Base-by-base conservation (phyloP, 1,140 invertebrate genomes). In the Trichonephila clavata region DNA sequence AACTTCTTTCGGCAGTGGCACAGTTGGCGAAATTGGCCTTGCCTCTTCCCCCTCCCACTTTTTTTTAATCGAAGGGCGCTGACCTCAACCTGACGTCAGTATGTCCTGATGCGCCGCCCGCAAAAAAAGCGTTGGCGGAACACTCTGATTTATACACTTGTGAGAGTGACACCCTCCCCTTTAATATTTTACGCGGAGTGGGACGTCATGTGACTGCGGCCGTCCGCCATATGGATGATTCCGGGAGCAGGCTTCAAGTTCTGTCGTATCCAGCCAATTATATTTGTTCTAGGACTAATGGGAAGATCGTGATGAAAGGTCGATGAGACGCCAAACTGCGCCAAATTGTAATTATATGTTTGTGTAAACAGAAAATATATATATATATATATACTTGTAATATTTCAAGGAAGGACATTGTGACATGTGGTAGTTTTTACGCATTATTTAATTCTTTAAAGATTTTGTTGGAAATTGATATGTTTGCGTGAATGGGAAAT, bases 111-210 rank as follows among this genome's bases (percentile, higher is more conserved):
- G 50, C 20, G 71, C 27, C 27, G 71, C 71, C 71, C 71, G 71
- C 32, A 77, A 18, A 32, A 50, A 32, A 18, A 18, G 71, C 27
- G 71, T 77, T 77, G 71, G 71, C 71, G 71, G 71, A 39, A 18
- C 14, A 39, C 71, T 32, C 27, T 77, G 71, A 77, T 77, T 77
- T 77, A 77, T 77, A 77, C 27, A 77, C 71, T 39, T 77, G 71
- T 77, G 32, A 18, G 71, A 16, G 18, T 20, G 16, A 32, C 27
- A 16, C 16, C 61, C 61, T 63, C 61, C 61, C 61, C 18, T 20
- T 77, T 13, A 18, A 77, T 77, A 32, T 32, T 77, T 39, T 77
- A 39, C 32, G 71, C 4, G 71, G 71, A 39, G 71, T 32, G 71
- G 71, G 27, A 39, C 6, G 71, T 20, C 71, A 32, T 39, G 10